Evolutionary conservation across 2,797 vertebrate genomes (phyloP), one percentile per base, ranked within the genome.

Genomic region (Hozukius guyotensis): DNA sequence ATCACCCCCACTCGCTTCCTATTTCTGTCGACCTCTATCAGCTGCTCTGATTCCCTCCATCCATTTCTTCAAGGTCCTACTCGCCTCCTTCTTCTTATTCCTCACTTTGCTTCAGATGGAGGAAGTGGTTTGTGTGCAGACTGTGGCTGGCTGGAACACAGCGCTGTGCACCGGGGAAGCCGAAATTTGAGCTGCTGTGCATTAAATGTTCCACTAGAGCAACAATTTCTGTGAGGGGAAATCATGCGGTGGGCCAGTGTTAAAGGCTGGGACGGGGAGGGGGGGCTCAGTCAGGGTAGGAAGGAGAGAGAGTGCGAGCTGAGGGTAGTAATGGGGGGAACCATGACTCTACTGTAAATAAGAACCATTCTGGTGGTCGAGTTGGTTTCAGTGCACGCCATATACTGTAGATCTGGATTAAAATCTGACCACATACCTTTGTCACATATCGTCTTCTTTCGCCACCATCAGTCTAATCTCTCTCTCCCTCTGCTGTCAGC

Each of bases 201-300:
- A 93, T 96, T 96, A 95, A 96, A 96, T 93, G 93, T 96, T 96
- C 95, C 96, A 95, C 91, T 91, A 93, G 91, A 94, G 93, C 87
- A 94, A 94, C 91, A 80, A 85, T 94, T 95, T 96, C 84, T 92
- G 77, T 63, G 78, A 90, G 87, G 82, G 91, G 87, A 93, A 94
- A 93, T 92, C 86, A 87, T 89, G 92, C 55, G 88, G 91, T 76
- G 77, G 79, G 71, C 31, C 71, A 74, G 77, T 80, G 90, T 88
- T 82, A 75, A 81, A 87, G 81, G 73, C 77, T 78, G 31, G 29
- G 66, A 69, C 1, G n/a, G n/a, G 60, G 12, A 20, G 72, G 38
- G 63, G 75, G 60, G 22, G 36, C 22, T 70, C 22, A 75, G 72
- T 67, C 55, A 32, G 68, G 76, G 72, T 56, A 63, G 53, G 66